A percentile compares a stretch with the other conserved stretches of the same genome.
These are phyloP conservation scores for Leptura quadrifasciata DNA, from an alignment of 2,888 invertebrate genomes.

Conservation along the genomic window DNA sequence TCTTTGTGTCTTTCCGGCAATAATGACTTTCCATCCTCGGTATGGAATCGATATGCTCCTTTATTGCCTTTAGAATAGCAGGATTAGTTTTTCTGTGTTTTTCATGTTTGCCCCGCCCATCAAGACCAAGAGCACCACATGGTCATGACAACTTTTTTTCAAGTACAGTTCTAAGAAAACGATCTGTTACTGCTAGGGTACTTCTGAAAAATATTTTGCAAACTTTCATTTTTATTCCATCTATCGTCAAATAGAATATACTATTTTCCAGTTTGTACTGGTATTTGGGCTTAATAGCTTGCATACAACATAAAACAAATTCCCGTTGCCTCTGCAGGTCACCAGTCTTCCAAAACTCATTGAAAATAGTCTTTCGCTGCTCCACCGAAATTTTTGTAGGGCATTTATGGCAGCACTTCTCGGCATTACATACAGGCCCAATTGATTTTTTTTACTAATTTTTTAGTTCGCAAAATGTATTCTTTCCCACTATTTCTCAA, in stretches of 20 bases:
- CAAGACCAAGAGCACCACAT: slow-evolving; percentile 22
- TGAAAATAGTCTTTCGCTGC: slow-evolving; percentile 23
- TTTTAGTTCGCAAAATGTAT: slow-evolving; percentile 14
- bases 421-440: slow-evolving; percentile 30
- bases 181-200: slow-evolving; percentile 26
- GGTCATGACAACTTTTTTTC: slow-evolving; percentile 23
- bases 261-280: slow-evolving; percentile 24
- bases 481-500: slow-evolving; percentile 20
- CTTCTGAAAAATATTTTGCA: slow-evolving; percentile 39
- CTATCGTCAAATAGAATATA: slow-evolving; percentile 23
- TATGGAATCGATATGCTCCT: slow-evolving; percentile 47
- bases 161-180: slow-evolving; percentile 35
- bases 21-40: slow-evolving; percentile 49
- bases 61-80: slow-evolving; percentile 36
- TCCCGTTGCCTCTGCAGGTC: slow-evolving; percentile 27
- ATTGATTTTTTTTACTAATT: slow-evolving; percentile 23
- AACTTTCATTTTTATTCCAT: slow-evolving; percentile 15
- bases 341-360: slow-evolving; percentile 28
- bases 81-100: slow-evolving; percentile 11
- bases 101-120: slow-evolving; percentile 20
- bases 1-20: slow-evolving; percentile 43
- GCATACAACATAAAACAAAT: slow-evolving; percentile 29
- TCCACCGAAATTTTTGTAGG: slow-evolving; percentile 11
- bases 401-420: slow-evolving; percentile 21
- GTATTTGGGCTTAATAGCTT: slow-evolving; percentile 24